Evolutionary conservation across 2,113 vertebrate genomes (phyloP).

Genomic region (Micronycteris hirsuta): DNA sequence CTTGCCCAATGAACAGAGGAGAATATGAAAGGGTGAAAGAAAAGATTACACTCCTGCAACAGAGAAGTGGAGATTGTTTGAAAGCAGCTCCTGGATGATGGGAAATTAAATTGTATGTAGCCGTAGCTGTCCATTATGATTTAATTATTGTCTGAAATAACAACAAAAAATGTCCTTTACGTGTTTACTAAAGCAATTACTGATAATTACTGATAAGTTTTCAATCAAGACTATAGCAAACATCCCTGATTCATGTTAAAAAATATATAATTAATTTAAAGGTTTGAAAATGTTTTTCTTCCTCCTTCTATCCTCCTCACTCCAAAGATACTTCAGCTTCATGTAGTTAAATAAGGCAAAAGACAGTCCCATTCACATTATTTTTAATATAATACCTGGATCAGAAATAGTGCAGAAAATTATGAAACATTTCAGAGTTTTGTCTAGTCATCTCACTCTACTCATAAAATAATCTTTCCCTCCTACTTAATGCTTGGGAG

Average conservation of each 20-base stretch:
- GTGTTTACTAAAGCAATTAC: neutral
- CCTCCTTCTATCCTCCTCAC: rapidly evolving
- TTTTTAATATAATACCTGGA: neutral
- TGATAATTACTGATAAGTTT: neutral
- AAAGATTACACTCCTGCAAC: neutral
- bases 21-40: neutral
- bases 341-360: neutral
- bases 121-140: neutral
- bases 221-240: neutral
- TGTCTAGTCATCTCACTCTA: neutral
- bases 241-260: neutral
- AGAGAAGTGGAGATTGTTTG: neutral
- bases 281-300: neutral
- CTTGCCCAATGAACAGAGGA: neutral
- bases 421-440: neutral
- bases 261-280: neutral
- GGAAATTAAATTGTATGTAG: neutral
- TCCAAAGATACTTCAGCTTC: neutral
- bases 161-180: neutral
- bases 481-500: neutral
- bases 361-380: neutral
- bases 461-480: neutral
- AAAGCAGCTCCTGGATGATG: neutral
- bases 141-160: neutral
- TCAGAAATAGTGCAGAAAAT: neutral